These are phyloP conservation scores for Iselma pallidipennis DNA, from an alignment of 2,888 invertebrate species.

Conservation along the genomic window DNA sequence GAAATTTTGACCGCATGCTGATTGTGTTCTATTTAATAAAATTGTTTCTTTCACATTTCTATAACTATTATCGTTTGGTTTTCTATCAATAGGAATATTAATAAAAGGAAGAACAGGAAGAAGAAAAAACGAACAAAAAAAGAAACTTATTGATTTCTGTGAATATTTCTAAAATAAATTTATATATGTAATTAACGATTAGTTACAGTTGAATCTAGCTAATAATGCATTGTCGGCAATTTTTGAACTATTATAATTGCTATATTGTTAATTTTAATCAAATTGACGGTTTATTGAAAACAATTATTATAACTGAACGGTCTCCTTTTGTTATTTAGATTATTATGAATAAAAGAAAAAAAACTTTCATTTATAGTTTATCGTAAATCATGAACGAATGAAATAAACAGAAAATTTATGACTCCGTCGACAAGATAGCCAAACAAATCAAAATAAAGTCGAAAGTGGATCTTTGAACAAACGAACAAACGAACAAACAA, in stretches of 20 bases:
- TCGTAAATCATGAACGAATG: constrained; percentile 9
- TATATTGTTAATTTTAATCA: neutral
- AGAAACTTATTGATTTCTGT: no score
- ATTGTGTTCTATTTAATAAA: neutral
- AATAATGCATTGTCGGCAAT: neutral
- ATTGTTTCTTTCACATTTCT: neutral
- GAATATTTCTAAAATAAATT: no score
- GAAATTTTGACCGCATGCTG: neutral
- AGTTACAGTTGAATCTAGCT: neutral
- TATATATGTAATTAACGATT: no score
- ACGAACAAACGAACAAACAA: neutral
- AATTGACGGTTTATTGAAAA: neutral
- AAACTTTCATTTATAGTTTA: neutral
- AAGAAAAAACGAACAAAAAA: no score
- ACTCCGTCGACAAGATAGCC: constrained; percentile 21
- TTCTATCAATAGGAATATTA: neutral
- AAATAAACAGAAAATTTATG: constrained; percentile 24
- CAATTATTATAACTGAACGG: neutral
- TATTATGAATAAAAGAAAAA: neutral
- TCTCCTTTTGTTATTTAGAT: neutral
- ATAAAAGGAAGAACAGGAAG: neutral
- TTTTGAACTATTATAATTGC: neutral
- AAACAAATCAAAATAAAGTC: constrained; percentile 25
- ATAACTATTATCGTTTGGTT: neutral
- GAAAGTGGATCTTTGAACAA: neutral